Evolutionary conservation across 2,888 invertebrate genomes (phyloP), one percentile per base, ranked within the genome.

Genomic region (Eristalinus aeneus): DNA sequence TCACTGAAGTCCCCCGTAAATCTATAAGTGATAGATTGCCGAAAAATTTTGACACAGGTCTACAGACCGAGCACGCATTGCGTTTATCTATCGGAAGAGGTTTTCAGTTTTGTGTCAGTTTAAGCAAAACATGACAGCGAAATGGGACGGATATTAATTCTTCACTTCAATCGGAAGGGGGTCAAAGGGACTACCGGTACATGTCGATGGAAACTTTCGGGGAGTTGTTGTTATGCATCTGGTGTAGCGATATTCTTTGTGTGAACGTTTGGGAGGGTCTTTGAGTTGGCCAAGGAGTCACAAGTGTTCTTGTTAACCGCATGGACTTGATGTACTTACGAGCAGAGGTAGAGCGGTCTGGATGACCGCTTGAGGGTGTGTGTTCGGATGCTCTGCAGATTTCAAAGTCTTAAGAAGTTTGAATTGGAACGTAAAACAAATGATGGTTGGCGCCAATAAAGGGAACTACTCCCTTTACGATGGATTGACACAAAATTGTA

Each of bases 31-130:
- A 63, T 61, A 61, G 61, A 60, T 63, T 72, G 72, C 53, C 72
- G 72, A 72, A 72, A 53, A 63, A 72, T 72, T 31, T 72, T 72
- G 72, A 72, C 72, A 72, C 20, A 63, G 72, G 72, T 72, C 61
- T n/a, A 53, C 16, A 39, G 61, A 27, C 27, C 27, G 27, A 27
- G 27, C n/a, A n/a, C n/a, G n/a, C n/a, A 34, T 69, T 36, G 23
- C 36, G 23, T 32, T 68, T 22, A 56, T 54, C 22, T 54, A 10
- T 11, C 3, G 20, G 31, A 23, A 23, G 22, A 67, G 20, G 20
- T 32, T 22, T 69, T 22, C 71, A 39, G 20, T 46, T 16, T 20
- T 10, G 16, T 58, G 36, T 71, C 27, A 69, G 58, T 60, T 71
- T 58, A 39, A 39, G 56, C 3, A 39, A 60, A 71, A 71, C 60